phyloP scores from a whole-genome alignment of 2,797 vertebrate genomes.

The Synaphobranchus kaupii region DNA sequence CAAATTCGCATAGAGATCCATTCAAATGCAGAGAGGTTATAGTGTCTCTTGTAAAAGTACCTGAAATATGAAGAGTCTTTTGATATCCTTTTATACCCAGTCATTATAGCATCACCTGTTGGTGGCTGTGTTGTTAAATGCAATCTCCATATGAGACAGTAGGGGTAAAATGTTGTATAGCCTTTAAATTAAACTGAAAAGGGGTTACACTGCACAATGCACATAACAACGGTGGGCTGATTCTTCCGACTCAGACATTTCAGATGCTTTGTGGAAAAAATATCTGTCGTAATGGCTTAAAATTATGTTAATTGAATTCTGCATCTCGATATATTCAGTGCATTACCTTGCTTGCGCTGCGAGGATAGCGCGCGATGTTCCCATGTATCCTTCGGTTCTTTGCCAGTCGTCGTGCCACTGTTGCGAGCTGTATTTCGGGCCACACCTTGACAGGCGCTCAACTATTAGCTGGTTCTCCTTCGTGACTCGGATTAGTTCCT shows the following conservation, averaged over 20 bases:
- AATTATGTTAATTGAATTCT: neutral
- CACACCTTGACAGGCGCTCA: conserved; percentile 63
- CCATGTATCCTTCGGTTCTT: conserved; percentile 59
- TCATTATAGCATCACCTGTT: too few species aligned
- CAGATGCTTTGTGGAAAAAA: neutral
- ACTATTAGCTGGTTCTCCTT: conserved; percentile 67
- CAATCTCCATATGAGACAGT: too few species aligned
- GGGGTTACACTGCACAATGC: too few species aligned
- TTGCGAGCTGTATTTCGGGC: conserved; percentile 58
- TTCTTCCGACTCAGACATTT: neutral
- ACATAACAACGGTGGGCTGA: neutral
- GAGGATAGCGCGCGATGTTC: conserved; percentile 60
- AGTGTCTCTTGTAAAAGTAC: too few species aligned
- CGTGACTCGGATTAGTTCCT: conserved; percentile 62
- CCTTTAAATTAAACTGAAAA: neutral
- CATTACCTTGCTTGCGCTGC: conserved; percentile 49
- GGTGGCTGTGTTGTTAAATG: too few species aligned
- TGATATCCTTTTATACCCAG: too few species aligned
- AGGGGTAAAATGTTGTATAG: too few species aligned
- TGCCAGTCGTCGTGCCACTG: conserved; percentile 72
- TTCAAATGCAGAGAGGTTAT: too few species aligned
- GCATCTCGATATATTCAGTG: neutral
- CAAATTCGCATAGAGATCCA: too few species aligned
- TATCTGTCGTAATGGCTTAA: neutral
- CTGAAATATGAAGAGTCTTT: too few species aligned